phyloP scores from a whole-genome alignment of 2,797 vertebrate genomes.

The Schizopygopsis malacanthus region DNA sequence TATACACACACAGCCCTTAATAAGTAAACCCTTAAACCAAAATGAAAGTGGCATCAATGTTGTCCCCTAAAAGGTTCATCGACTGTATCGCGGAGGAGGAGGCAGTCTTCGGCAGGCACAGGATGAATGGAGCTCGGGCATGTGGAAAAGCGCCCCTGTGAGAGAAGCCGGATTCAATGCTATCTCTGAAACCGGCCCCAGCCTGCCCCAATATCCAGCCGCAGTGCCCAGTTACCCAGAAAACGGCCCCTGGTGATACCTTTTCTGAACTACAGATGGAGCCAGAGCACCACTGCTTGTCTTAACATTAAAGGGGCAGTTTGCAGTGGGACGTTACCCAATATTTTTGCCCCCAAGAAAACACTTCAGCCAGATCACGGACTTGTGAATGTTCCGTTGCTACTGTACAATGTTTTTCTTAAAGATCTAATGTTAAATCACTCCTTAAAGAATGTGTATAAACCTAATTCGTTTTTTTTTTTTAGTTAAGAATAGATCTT shows the following conservation, averaged over 20 bases:
- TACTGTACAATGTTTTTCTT: not conserved
- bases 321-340: not conserved
- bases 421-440: not conserved
- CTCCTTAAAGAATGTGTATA: not conserved
- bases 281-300: constrained; percentile 55
- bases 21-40: not conserved
- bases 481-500: constrained; percentile 9
- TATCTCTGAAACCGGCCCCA: constrained; percentile 80
- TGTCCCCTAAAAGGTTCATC: constrained; percentile 82
- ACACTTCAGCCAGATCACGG: not conserved
- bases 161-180: constrained; percentile 86
- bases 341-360: not conserved
- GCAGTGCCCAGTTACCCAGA: constrained; percentile 88
- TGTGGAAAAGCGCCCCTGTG: constrained; percentile 86
- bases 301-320: constrained; percentile 5
- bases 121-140: constrained; percentile 88
- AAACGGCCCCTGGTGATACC: constrained; percentile 83
- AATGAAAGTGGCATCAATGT: not conserved
- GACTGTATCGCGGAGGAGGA: constrained; percentile 87
- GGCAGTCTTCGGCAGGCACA: constrained; percentile 93
- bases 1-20: not conserved
- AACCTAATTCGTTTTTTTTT: too few species aligned
- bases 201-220: constrained; percentile 90
- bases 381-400: not conserved
- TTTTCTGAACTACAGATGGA: constrained; percentile 63